Conservation (phyloP, 2,113 vertebrate species). For the Ammodytes dubius region DNA sequence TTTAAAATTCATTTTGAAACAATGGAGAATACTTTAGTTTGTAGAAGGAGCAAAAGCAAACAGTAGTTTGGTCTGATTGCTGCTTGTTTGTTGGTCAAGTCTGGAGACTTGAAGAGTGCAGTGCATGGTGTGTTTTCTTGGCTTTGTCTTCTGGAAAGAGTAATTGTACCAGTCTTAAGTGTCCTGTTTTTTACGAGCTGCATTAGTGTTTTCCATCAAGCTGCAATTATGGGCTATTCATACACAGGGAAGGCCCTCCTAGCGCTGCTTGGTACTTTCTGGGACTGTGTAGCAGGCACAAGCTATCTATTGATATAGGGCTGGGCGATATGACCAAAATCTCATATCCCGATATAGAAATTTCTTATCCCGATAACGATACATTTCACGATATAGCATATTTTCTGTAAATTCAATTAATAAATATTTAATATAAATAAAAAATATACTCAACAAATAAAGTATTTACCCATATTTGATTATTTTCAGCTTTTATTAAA, state of each 20-base stretch:
- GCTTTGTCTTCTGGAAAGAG: constrained; percentile 77
- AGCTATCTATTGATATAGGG: constrained; percentile 70
- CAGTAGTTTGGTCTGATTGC: constrained; percentile 58
- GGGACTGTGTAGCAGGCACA: constrained; percentile 51
- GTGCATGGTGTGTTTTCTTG: constrained; percentile 64
- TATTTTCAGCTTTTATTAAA: no score
- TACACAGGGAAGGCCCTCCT: constrained; percentile 63
- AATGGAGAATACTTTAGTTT: constrained; percentile 23
- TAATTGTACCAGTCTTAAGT: constrained; percentile 79
- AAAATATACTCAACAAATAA: no score
- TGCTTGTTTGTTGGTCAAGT: constrained; percentile 70
- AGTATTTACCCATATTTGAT: no score
- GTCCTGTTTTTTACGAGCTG: constrained; percentile 77
- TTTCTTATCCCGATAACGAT: no score
- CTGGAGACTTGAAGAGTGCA: constrained; percentile 59
- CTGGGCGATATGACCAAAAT: no score
- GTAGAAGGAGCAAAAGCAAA: constrained; percentile 47
- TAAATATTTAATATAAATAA: no score
- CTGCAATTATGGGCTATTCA: constrained; percentile 79
- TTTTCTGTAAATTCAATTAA: no score
- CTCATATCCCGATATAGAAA: no score
- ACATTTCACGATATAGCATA: no score
- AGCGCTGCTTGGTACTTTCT: constrained; percentile 46
- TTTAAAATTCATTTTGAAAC: constrained; percentile 28
- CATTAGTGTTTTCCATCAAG: constrained; percentile 82